phyloP scores from a whole-genome alignment of 1,140 invertebrate genomes.

The Zaprionus tsacasi region DNA sequence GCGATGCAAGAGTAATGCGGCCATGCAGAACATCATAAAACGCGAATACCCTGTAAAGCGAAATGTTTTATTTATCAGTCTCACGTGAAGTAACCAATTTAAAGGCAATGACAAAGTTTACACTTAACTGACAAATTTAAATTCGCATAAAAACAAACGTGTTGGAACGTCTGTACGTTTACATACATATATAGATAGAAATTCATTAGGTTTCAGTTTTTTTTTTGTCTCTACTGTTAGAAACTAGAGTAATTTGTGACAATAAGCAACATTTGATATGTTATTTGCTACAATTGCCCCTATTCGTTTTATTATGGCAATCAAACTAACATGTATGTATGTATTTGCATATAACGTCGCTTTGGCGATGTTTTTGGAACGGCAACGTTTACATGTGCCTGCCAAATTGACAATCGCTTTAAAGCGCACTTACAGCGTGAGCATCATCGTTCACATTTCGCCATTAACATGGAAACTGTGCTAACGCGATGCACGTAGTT shows the following conservation, averaged over 20 bases:
- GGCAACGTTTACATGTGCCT: not conserved
- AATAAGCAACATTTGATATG: not conserved
- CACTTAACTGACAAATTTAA: not conserved
- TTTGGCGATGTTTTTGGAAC: not conserved
- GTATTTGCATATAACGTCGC: not conserved
- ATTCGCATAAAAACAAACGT: not conserved
- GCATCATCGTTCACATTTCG: not conserved
- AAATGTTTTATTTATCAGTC: not conserved
- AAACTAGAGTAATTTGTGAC: not conserved
- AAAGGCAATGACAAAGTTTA: not conserved
- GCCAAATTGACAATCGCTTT: not conserved
- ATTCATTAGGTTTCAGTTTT: not conserved
- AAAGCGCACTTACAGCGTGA: not conserved
- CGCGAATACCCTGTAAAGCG: not conserved
- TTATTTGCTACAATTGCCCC: not conserved
- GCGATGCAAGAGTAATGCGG: not conserved
- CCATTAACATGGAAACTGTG: not conserved
- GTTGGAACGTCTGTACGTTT: not conserved
- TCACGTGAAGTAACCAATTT: not conserved
- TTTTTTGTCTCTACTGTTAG: not conserved
- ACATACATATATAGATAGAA: not conserved
- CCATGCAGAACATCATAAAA: not conserved
- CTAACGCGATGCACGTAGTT: not conserved
- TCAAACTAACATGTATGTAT: not conserved
- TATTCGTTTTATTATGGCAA: not conserved